Evolutionary conservation across 23 tunicate species (phyloP).

Genomic region (Trididemnum clinides): DNA sequence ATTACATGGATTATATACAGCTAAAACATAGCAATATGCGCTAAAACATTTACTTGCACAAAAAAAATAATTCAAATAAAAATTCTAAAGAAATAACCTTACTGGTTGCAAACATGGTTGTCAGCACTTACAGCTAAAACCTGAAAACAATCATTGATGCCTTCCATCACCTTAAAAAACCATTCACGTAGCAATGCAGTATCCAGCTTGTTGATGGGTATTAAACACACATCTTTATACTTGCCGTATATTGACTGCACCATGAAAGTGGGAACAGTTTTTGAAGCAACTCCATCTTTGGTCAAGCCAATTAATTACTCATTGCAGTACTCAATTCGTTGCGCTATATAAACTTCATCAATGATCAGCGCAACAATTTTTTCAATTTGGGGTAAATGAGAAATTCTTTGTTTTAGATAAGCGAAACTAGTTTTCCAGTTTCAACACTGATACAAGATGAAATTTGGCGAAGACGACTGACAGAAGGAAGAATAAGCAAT

Average conservation of each 20-base stretch:
- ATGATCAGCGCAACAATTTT: background rate
- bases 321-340: slow-evolving; percentile 20
- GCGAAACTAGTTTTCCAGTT: slow-evolving; percentile 6
- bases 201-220: slow-evolving; percentile 30
- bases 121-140: slow-evolving; percentile 7
- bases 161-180: slow-evolving; percentile 4
- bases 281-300: slow-evolving; percentile 12
- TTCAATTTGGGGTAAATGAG: background rate
- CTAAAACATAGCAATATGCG: too few species aligned
- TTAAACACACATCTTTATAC: slow-evolving; percentile 14
- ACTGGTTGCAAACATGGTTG: slow-evolving; percentile 15
- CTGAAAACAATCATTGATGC: background rate
- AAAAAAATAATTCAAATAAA: too few species aligned
- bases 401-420: background rate
- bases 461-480: background rate
- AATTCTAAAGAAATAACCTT: too few species aligned
- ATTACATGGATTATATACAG: too few species aligned
- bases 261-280: slow-evolving; percentile 19
- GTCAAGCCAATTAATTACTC: slow-evolving; percentile 17
- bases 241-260: background rate
- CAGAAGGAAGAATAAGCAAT: background rate
- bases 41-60: too few species aligned
- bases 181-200: background rate
- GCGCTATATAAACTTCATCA: background rate
- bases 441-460: background rate